These are phyloP conservation scores for Galerucella nymphaeae DNA, from an alignment of 2,888 invertebrate species.

Conservation along the genomic window DNA sequence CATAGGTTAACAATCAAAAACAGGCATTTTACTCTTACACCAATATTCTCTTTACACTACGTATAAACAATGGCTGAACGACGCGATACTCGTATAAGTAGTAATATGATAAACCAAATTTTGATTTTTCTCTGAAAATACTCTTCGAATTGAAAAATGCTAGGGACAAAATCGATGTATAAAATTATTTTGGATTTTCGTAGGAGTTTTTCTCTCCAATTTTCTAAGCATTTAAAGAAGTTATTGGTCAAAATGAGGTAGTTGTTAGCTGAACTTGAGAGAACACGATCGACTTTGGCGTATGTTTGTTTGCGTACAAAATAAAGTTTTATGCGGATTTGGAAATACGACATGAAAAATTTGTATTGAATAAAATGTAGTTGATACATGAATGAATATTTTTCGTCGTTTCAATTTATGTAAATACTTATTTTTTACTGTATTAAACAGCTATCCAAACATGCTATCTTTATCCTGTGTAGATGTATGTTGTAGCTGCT, in stretches of 20 bases:
- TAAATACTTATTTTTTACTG: conserved; percentile 8
- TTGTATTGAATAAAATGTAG: conserved; percentile 28
- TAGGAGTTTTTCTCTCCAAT: conserved; percentile 61
- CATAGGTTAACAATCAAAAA: conserved; percentile 64
- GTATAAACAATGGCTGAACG: conserved; percentile 70
- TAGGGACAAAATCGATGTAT: conserved; percentile 67
- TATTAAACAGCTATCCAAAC: conserved; percentile 9
- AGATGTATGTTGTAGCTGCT: conserved; percentile 11
- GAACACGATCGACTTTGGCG: conserved; percentile 43
- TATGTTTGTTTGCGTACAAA: conserved; percentile 39
- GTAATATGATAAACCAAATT: conserved; percentile 59
- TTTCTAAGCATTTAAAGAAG: conserved; percentile 57
- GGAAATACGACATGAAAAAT: conserved; percentile 32
- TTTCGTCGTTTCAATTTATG: conserved; percentile 30
- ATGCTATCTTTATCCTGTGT: neutral
- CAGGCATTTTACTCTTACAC: conserved; percentile 67
- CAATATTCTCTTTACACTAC: conserved; percentile 53
- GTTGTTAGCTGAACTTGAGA: conserved; percentile 42
- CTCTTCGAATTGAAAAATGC: conserved; percentile 62
- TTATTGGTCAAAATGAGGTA: conserved; percentile 47
- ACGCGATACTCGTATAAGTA: conserved; percentile 60
- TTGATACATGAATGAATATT: conserved; percentile 30
- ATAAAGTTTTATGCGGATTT: conserved; percentile 40
- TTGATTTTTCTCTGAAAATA: conserved; percentile 70
- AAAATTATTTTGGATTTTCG: conserved; percentile 64